These are phyloP conservation scores for Oreochromis spilurus DNA, from an alignment of 2,113 vertebrate species.

Conservation along the genomic window DNA sequence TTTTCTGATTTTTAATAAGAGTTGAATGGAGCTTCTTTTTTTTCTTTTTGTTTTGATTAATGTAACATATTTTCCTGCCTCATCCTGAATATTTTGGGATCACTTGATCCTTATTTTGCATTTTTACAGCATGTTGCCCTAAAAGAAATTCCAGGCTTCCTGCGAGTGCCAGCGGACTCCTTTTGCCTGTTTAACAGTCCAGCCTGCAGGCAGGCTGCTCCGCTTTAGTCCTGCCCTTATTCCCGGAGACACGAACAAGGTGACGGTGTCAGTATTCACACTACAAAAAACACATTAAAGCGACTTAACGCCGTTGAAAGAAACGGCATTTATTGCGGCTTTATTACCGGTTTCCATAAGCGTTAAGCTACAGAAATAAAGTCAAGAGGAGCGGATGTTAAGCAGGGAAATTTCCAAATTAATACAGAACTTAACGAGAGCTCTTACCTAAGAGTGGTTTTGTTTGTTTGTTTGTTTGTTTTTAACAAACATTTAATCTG, in stretches of 20 bases:
- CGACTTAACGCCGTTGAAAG: neutral
- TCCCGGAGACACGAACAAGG: neutral
- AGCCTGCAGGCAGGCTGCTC: neutral
- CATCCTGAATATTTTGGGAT: neutral
- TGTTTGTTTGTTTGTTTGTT: neutral
- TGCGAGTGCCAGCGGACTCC: neutral
- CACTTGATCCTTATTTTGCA: neutral
- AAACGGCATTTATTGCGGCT: neutral
- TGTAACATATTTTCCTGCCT: neutral
- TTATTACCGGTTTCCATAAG: neutral
- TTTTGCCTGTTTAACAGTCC: neutral
- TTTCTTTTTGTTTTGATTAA: neutral
- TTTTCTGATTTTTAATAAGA: neutral
- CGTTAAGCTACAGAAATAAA: neutral
- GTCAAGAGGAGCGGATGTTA: neutral
- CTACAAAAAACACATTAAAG: neutral
- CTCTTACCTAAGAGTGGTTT: neutral
- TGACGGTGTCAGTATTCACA: neutral
- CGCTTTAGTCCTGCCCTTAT: neutral
- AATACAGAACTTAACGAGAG: neutral
- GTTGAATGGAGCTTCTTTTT: neutral
- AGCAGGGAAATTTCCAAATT: neutral
- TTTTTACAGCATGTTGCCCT: neutral
- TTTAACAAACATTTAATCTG: neutral
- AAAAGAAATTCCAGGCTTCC: slow-evolving; percentile 14